These are phyloP conservation scores for Apantesis nais DNA, from an alignment of 2,888 invertebrate species.

Conservation along the genomic window DNA sequence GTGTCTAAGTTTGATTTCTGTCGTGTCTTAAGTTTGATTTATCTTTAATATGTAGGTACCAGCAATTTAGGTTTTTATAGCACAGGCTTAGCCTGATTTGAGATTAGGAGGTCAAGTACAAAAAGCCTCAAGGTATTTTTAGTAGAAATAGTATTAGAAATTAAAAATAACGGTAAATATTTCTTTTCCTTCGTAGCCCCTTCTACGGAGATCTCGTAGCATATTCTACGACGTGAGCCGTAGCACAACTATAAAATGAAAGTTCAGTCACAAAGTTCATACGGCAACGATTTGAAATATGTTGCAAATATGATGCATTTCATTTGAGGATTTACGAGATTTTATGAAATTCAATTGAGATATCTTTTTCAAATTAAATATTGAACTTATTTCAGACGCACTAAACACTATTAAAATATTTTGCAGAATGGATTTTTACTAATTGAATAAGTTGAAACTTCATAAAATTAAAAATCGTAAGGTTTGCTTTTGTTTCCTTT, in stretches of 20 bases:
- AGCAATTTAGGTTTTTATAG: no score
- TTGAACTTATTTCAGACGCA: not conserved
- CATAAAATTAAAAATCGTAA: not conserved
- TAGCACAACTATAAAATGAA: not conserved
- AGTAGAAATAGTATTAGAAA: no score
- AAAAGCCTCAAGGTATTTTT: no score
- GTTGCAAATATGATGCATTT: conserved; percentile 1
- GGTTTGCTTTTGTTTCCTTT: no score
- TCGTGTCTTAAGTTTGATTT: no score
- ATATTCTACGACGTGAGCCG: not conserved
- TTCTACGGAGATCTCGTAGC: not conserved
- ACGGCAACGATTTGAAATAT: not conserved
- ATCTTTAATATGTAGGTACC: no score
- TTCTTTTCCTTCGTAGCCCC: not conserved
- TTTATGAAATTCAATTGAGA: not conserved
- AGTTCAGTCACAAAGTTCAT: not conserved
- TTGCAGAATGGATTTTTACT: not conserved
- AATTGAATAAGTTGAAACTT: not conserved
- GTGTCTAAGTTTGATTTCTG: no score
- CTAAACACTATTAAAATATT: not conserved
- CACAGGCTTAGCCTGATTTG: no score
- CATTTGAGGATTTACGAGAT: not conserved
- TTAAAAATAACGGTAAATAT: no score
- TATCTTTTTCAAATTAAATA: not conserved
- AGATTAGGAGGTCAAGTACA: no score